These are phyloP conservation scores for Oxygymnocypris stewartii DNA, from an alignment of 2,113 vertebrate species.

Conservation along the genomic window DNA sequence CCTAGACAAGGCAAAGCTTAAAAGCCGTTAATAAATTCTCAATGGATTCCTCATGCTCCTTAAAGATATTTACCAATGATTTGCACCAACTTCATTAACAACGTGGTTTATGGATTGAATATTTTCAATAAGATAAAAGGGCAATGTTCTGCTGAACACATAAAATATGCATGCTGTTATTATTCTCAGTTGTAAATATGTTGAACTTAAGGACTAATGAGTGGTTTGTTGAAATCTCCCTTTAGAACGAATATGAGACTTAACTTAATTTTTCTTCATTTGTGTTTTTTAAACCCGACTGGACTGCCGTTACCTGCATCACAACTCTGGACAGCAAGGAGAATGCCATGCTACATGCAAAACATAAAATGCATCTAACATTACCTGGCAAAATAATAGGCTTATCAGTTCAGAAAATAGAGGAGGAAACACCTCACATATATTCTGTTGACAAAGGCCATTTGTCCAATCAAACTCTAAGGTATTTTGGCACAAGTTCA, in stretches of 20 bases:
- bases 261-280: background rate
- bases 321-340: background rate
- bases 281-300: background rate
- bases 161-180: slow-evolving; percentile 3
- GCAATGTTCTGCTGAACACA: background rate
- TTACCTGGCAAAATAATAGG: background rate
- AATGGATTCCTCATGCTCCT: slow-evolving; percentile 14
- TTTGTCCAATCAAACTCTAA: background rate
- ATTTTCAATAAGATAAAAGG: background rate
- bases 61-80: slow-evolving; percentile 36
- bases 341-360: background rate
- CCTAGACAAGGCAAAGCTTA: slow-evolving; percentile 16
- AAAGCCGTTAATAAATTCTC: slow-evolving; percentile 41
- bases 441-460: background rate
- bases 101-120: slow-evolving; percentile 8
- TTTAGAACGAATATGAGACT: background rate
- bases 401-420: background rate
- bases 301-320: background rate
- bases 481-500: background rate
- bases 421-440: background rate
- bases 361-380: background rate
- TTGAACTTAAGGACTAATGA: background rate
- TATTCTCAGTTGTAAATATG: background rate
- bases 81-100: slow-evolving; percentile 24
- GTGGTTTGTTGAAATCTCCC: background rate